These are phyloP conservation scores for Drosophila sulfurigaster DNA, from an alignment of 1,140 invertebrate genomes.

Conservation along the genomic window DNA sequence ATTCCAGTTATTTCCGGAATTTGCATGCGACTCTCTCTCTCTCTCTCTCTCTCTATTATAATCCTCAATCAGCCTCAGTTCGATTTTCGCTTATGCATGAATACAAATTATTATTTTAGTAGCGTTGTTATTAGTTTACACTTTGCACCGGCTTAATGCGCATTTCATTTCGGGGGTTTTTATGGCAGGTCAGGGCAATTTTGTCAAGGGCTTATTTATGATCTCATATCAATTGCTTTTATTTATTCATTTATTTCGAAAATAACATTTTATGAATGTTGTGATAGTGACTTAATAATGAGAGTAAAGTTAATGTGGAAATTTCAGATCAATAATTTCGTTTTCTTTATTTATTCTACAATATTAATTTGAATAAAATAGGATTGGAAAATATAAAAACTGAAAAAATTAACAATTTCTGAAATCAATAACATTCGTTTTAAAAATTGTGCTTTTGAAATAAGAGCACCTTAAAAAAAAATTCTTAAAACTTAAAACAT, in stretches of 20 bases:
- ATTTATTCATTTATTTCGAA: neutral
- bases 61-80: constrained; percentile 23
- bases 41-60: constrained; percentile 2
- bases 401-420: no score
- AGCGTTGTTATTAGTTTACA: neutral
- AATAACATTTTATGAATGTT: no score
- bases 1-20: constrained; percentile 36
- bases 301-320: no score
- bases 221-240: neutral
- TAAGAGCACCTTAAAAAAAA: no score
- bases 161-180: neutral
- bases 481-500: no score
- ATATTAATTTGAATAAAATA: no score
- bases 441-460: no score
- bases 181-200: neutral
- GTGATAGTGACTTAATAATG: no score
- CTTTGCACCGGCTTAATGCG: neutral
- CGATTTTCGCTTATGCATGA: constrained; percentile 1
- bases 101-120: constrained; percentile 12
- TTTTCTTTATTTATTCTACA: no score
- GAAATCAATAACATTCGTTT: no score
- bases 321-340: no score
- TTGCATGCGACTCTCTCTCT: constrained; percentile 20
- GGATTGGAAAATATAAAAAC: no score
- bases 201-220: neutral